These are phyloP conservation scores for Microtus ochrogaster DNA, from an alignment of 2,113 vertebrate species.

Conservation along the genomic window DNA sequence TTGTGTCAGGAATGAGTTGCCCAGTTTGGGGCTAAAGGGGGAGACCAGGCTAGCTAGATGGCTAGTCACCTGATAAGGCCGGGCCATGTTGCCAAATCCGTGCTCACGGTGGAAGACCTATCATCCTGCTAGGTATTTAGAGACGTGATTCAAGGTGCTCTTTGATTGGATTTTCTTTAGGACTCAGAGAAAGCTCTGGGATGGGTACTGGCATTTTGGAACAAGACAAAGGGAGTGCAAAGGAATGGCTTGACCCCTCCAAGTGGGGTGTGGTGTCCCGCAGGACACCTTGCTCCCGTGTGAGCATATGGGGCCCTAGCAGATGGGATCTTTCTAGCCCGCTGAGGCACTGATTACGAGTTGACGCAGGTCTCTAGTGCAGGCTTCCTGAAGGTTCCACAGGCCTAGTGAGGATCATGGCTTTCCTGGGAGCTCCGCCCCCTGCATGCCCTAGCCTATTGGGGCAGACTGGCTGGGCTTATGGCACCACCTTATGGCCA, in stretches of 20 bases:
- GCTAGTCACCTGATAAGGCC: background rate
- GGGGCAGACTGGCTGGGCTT: constrained; percentile 58
- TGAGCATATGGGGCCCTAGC: background rate
- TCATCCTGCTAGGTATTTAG: background rate
- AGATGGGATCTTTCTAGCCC: background rate
- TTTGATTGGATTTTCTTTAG: background rate
- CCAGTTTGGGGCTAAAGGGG: background rate
- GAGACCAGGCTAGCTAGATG: background rate
- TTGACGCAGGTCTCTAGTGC: background rate
- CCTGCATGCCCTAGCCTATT: background rate
- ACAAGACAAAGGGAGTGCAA: background rate
- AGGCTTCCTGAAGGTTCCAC: background rate
- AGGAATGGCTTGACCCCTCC: background rate
- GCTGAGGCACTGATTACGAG: background rate
- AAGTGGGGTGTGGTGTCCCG: background rate
- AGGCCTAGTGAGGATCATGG: constrained; percentile 6
- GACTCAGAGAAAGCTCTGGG: background rate
- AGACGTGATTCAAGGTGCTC: background rate
- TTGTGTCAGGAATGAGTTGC: background rate
- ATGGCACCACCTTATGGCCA: constrained; percentile 76
- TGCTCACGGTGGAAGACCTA: background rate
- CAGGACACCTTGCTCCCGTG: background rate
- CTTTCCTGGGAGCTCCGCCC: constrained; percentile 40
- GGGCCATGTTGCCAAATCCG: background rate
- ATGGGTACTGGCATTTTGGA: background rate